Evolutionary conservation across 2,888 invertebrate genomes (phyloP).

Genomic region (Andrena hattorfiana): DNA sequence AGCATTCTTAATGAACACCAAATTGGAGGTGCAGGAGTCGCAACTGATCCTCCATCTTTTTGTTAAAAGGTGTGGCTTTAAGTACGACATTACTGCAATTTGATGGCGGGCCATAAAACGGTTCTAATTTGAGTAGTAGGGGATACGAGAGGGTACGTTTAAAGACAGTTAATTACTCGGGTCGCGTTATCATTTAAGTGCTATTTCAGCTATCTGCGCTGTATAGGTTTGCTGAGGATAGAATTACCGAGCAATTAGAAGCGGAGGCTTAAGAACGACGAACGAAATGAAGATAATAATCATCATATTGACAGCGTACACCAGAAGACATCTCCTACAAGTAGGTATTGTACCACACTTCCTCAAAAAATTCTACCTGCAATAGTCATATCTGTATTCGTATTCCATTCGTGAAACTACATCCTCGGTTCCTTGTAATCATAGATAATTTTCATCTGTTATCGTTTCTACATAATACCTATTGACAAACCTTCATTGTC

Average conservation of each 20-base stretch:
- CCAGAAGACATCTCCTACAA: too few species aligned
- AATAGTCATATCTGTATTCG: too few species aligned
- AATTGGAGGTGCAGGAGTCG: too few species aligned
- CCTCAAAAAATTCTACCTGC: too few species aligned
- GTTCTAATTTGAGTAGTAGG: constrained; percentile 29
- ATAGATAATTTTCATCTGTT: background rate
- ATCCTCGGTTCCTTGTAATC: too few species aligned
- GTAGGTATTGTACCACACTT: too few species aligned
- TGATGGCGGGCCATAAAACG: background rate
- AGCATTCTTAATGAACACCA: too few species aligned
- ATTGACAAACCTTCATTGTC: background rate
- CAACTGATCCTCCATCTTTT: background rate
- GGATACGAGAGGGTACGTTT: constrained; percentile 26
- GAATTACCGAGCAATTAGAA: constrained; percentile 11
- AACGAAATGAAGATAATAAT: background rate
- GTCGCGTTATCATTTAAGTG: constrained; percentile 16
- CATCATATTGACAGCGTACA: background rate
- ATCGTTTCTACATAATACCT: background rate
- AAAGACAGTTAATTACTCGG: constrained; percentile 37
- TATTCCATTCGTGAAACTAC: background rate
- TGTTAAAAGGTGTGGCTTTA: background rate
- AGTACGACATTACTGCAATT: constrained; percentile 32
- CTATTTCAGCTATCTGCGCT: constrained; percentile 20
- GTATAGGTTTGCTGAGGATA: background rate
- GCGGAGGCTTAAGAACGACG: background rate